These are phyloP conservation scores for Thaumetopoea pityocampa DNA, from an alignment of 1,140 invertebrate species.

Conservation along the genomic window DNA sequence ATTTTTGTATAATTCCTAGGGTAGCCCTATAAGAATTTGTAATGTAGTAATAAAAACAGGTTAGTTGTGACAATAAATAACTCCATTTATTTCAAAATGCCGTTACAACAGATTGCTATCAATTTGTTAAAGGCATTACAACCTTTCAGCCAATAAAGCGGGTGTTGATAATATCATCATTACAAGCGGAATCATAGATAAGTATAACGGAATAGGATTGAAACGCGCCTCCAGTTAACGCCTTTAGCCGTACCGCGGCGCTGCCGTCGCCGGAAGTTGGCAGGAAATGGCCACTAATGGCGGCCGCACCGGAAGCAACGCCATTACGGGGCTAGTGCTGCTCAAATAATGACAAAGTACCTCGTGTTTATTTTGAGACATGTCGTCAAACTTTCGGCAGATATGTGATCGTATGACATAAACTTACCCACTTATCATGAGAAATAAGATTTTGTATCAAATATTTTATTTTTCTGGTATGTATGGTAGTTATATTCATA, in stretches of 20 bases:
- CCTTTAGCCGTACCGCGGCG: conserved; percentile 23
- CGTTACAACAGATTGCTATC: too few species aligned
- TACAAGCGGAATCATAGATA: not conserved
- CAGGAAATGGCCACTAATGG: conserved; percentile 71
- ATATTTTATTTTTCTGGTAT: too few species aligned
- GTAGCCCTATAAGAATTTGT: too few species aligned
- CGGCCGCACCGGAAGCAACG: conserved; percentile 52
- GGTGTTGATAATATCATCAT: conserved; percentile 12
- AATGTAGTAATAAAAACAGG: too few species aligned
- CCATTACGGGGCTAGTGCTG: conserved; percentile 57
- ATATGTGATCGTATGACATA: too few species aligned
- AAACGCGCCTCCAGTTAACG: conserved; percentile 14
- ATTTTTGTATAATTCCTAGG: too few species aligned
- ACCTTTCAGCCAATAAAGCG: conserved; percentile 11
- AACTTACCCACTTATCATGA: too few species aligned
- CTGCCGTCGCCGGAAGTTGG: conserved; percentile 41
- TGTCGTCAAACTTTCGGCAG: conserved; percentile 15
- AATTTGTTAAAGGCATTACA: conserved; percentile 14
- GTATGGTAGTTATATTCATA: too few species aligned
- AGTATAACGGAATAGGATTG: too few species aligned
- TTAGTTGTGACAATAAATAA: too few species aligned
- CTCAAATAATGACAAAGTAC: conserved; percentile 53
- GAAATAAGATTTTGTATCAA: too few species aligned
- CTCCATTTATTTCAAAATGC: too few species aligned
- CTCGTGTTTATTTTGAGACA: conserved; percentile 32